Conservation (phyloP, 2,888 invertebrate genomes). For the Mellilla xanthometata region DNA sequence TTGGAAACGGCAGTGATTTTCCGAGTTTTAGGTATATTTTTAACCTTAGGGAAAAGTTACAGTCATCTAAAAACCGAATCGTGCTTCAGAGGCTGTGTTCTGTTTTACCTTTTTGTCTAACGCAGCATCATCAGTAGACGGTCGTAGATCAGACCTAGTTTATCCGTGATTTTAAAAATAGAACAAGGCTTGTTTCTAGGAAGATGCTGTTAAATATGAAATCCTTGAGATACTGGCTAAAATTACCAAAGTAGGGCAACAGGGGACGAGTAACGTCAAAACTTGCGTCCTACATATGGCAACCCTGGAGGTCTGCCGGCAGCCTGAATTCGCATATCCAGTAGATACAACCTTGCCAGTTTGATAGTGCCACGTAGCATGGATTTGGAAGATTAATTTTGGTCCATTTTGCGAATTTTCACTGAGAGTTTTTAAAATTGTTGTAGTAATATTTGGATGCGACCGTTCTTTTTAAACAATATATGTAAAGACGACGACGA, state of each 20-base stretch:
- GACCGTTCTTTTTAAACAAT: too few species aligned
- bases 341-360: conserved; percentile 48
- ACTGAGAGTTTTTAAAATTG: too few species aligned
- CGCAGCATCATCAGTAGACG: too few species aligned
- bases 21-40: not conserved
- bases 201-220: too few species aligned
- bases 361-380: conserved; percentile 36
- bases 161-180: too few species aligned
- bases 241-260: conserved; percentile 46
- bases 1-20: conserved; percentile 1
- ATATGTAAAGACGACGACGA: too few species aligned
- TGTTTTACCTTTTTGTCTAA: too few species aligned
- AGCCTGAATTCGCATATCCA: conserved; percentile 38
- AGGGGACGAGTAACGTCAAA: conserved; percentile 49
- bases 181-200: too few species aligned
- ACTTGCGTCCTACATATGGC: conserved; percentile 62
- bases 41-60: not conserved
- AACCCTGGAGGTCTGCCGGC: conserved; percentile 65
- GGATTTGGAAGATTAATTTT: conserved; percentile 18
- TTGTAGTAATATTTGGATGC: not conserved
- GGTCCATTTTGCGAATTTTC: conserved; percentile 25
- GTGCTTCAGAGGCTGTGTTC: too few species aligned
- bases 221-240: conserved; percentile 29
- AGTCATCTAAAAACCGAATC: too few species aligned
- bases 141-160: too few species aligned